These are phyloP conservation scores for Crocuta crocuta DNA, from an alignment of 2,113 vertebrate genomes.

Conservation along the genomic window DNA sequence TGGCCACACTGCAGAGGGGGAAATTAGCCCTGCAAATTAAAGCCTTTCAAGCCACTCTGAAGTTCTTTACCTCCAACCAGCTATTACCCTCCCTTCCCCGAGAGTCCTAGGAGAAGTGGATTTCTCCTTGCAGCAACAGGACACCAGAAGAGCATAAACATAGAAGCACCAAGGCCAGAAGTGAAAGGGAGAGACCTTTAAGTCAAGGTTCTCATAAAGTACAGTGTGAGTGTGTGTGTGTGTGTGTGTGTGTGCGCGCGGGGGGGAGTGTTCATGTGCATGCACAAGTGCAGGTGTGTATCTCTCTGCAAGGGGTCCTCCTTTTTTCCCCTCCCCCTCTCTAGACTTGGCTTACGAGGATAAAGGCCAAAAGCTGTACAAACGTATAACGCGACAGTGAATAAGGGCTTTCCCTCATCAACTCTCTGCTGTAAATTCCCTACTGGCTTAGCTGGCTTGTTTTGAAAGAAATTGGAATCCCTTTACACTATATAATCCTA, in stretches of 20 bases:
- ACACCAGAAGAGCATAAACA: not conserved
- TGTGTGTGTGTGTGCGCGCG: too few relatives aligned
- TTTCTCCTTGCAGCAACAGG: not conserved
- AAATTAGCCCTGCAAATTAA: not conserved
- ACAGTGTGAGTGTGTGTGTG: too few relatives aligned
- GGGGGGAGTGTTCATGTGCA: fast-evolving
- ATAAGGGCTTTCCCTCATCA: fast-evolving
- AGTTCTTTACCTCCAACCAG: not conserved
- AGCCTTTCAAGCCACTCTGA: not conserved
- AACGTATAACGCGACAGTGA: too few relatives aligned
- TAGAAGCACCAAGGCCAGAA: not conserved
- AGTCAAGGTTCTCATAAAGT: not conserved
- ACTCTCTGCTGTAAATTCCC: not conserved
- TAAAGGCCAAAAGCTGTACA: not conserved
- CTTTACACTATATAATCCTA: not conserved
- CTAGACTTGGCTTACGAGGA: not conserved
- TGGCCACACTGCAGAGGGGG: not conserved
- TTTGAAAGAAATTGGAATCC: not conserved
- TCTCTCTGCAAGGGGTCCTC: not conserved
- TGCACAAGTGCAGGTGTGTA: fast-evolving
- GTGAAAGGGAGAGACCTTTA: not conserved
- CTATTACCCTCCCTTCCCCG: not conserved
- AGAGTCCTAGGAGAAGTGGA: not conserved
- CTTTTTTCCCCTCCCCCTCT: not conserved
- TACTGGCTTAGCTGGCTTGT: not conserved